phyloP scores from a whole-genome alignment of 2,113 vertebrate species.

The Spheniscus mendiculus region DNA sequence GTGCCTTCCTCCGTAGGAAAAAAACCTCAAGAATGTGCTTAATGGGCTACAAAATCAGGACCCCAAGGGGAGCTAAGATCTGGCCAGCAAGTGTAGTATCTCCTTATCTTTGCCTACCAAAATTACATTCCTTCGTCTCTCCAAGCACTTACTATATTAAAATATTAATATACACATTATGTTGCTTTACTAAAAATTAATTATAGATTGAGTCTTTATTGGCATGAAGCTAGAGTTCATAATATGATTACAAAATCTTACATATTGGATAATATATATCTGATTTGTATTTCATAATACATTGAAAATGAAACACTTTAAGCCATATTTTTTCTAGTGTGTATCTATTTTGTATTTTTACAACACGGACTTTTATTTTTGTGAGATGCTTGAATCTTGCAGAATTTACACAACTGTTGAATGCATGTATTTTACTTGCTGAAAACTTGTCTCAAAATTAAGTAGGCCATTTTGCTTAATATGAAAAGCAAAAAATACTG shows the following conservation, averaged over 20 bases:
- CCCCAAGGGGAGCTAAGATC: neutral
- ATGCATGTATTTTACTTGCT: neutral
- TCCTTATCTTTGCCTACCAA: neutral
- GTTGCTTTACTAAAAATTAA: neutral
- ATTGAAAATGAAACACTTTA: neutral
- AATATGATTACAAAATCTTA: neutral
- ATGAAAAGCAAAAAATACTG: neutral
- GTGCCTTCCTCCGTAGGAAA: neutral
- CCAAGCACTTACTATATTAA: neutral
- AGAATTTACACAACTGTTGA: neutral
- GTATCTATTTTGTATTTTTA: neutral
- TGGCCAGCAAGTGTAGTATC: neutral
- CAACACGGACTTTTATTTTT: neutral
- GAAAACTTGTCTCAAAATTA: neutral
- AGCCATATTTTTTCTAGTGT: neutral
- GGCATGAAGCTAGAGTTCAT: neutral
- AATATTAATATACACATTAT: neutral
- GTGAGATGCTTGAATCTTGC: neutral
- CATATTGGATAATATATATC: neutral
- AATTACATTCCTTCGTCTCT: neutral
- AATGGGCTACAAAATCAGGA: neutral
- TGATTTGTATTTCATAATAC: neutral
- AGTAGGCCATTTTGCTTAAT: neutral
- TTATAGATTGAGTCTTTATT: neutral
- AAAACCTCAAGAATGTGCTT: neutral